Evolutionary conservation across 1,140 invertebrate genomes (phyloP).

Genomic region (Spodoptera litura): DNA sequence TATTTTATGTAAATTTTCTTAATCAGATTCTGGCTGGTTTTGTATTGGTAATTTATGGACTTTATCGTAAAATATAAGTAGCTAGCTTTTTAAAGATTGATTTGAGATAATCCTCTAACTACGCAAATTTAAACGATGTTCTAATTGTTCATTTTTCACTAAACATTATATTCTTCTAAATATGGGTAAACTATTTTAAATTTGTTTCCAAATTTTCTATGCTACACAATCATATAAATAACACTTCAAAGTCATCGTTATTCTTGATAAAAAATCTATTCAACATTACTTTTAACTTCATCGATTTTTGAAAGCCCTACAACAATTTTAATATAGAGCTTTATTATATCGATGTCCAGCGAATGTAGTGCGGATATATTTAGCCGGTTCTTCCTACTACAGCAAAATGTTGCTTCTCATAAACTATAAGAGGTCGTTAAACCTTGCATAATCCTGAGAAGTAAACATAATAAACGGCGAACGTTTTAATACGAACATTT

Average conservation of each 20-base stretch:
- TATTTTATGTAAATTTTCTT: no score
- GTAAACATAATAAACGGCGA: conserved; percentile 2
- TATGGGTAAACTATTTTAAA: background rate
- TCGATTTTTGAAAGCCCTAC: background rate
- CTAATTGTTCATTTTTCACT: no score
- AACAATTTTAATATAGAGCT: background rate
- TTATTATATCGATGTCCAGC: conserved; percentile 21
- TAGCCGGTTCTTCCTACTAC: conserved; percentile 65
- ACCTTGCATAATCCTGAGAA: conserved; percentile 50
- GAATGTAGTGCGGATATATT: conserved; percentile 69
- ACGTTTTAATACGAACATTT: conserved; percentile 16
- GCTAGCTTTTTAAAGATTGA: no score
- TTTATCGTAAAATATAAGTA: no score
- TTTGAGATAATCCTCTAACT: no score
- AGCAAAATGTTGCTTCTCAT: conserved; percentile 63
- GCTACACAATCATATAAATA: no score
- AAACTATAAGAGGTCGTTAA: conserved; percentile 64
- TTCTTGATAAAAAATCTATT: background rate
- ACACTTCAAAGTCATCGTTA: no score
- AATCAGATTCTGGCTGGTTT: no score
- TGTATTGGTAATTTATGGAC: no score
- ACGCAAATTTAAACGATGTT: background rate
- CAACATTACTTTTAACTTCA: background rate
- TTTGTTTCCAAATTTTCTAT: background rate
- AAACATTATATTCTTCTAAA: background rate